Percentiles rank a stretch among this genome's conserved stretches.
These are phyloP conservation scores for Pyrocoelia pectoralis DNA, from an alignment of 2,888 invertebrate genomes.

Conservation along the genomic window DNA sequence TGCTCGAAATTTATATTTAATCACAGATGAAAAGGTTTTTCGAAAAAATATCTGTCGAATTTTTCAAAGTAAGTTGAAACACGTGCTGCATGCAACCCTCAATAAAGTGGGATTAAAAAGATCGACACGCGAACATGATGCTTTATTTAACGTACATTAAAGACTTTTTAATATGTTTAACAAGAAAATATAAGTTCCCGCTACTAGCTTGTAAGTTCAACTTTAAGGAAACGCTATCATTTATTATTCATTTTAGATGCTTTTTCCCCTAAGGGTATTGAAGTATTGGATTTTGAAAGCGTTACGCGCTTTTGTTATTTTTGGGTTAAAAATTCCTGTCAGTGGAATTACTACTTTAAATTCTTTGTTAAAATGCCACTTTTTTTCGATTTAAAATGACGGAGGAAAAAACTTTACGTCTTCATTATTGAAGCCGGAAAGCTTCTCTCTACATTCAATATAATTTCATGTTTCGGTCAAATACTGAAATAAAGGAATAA, in stretches of 20 bases:
- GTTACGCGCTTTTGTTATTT: not conserved
- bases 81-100: not conserved
- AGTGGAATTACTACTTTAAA: too few relatives aligned
- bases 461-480: too few relatives aligned
- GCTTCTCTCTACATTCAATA: too few relatives aligned
- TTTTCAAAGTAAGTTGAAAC: not conserved
- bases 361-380: too few relatives aligned
- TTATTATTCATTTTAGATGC: not conserved
- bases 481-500: too few relatives aligned
- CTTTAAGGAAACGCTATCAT: conserved; percentile 1
- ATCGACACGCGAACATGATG: not conserved
- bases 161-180: too few relatives aligned
- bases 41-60: not conserved
- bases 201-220: not conserved
- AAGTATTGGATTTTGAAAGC: not conserved
- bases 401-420: too few relatives aligned
- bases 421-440: too few relatives aligned
- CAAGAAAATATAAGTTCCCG: too few relatives aligned
- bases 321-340: not conserved
- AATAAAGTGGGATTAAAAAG: too few relatives aligned
- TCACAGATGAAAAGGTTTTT: not conserved
- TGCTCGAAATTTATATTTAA: not conserved
- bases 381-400: too few relatives aligned
- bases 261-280: not conserved
- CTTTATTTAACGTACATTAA: not conserved